Base-by-base conservation (phyloP, 2,888 invertebrate genomes). In the Apodemia hepburni region DNA sequence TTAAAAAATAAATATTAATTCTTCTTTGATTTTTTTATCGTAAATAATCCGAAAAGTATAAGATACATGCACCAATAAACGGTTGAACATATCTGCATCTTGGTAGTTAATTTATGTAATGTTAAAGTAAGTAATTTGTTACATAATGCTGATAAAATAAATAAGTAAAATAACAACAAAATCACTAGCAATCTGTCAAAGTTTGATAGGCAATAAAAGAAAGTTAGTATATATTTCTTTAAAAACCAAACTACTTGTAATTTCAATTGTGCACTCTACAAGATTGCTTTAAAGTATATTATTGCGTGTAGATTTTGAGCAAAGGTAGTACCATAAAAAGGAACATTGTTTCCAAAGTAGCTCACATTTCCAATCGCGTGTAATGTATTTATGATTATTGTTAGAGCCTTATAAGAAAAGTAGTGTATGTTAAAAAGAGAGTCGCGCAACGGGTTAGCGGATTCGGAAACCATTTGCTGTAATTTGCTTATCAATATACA, bases 301-400 rank as follows among this genome's bases (percentile, higher is more conserved):
- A 35, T 54, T 15, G 51, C 3, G 2, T 38, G 51, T n/a, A 29
- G 0, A 35, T 35, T 15, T 35, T 35, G n/a, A 17, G 3, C 35
- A n/a, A 35, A 61, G 51, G 18, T 61, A 49, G 45, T 45, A 60
- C 35, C 59, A 63, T 60, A 64, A 72, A 75, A 77, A 76, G 80
- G 78, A 78, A 78, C 81, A 76, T 85, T 89, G 89, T 91, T 89
- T 87, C 87, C 87, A 82, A 76, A 77, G 75, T 68, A 84, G 87
- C 84, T 87, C 81, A 78, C 79, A 75, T 79, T 80, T 77, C 82
- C 87, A 85, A 90, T 91, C 84, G 87, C 74, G 82, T 87, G 91
- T 90, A 91, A 91, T 91, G 90, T 91, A 90, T 91, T 90, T 90
- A 91, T 90, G 87, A 91, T 90, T 89, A 90, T 91, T 90, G 89